Conservation (phyloP, 2,113 vertebrate species). For the Diphyllodes magnificus region DNA sequence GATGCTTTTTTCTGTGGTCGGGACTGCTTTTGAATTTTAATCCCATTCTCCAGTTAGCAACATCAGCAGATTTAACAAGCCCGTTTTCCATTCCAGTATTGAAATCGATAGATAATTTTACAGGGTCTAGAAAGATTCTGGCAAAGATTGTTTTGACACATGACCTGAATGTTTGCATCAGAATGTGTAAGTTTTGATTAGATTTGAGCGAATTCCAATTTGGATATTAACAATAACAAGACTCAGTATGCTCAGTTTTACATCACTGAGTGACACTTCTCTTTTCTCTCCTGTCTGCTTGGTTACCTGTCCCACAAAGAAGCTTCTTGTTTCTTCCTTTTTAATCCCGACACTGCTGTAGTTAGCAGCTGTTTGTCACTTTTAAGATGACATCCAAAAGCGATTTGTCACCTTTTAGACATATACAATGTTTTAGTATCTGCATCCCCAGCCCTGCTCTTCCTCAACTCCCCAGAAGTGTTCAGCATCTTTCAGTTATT, state of each 20-base stretch:
- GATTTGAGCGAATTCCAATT: background rate
- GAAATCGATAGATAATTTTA: slow-evolving; percentile 27
- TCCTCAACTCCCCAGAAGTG: background rate
- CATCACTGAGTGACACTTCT: background rate
- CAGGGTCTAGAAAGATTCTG: background rate
- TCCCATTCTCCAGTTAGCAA: background rate
- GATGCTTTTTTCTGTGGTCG: background rate
- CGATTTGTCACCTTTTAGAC: background rate
- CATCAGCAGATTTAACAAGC: slow-evolving; percentile 31
- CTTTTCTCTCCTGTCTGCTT: background rate
- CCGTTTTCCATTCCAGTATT: background rate
- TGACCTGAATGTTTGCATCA: background rate
- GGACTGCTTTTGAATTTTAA: slow-evolving; percentile 27
- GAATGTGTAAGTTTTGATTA: background rate
- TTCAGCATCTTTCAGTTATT: background rate
- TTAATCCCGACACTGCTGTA: background rate
- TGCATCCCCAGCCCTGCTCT: background rate
- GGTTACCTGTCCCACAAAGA: background rate
- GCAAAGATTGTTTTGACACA: background rate
- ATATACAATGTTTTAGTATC: background rate
- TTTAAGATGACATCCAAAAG: background rate
- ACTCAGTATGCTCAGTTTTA: background rate
- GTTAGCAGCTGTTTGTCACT: background rate
- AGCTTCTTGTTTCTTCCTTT: background rate
- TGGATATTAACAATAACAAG: background rate